phyloP scores from a whole-genome alignment of 2,888 invertebrate genomes.

The Drosophila atroscutellata region DNA sequence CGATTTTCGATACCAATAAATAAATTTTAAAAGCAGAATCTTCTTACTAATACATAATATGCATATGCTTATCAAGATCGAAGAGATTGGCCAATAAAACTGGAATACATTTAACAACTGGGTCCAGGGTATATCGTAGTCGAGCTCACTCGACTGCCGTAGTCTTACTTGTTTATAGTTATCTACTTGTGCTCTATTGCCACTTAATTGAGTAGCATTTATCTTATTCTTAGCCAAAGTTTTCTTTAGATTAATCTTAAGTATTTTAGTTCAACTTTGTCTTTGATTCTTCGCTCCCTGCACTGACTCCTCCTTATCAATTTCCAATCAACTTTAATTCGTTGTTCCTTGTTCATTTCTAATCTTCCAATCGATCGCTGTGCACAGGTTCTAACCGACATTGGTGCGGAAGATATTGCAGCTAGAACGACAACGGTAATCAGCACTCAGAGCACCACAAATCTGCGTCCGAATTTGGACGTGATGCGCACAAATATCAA shows the following conservation, averaged over 20 bases:
- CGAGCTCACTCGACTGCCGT: too few relatives aligned
- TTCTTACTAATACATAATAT: too few relatives aligned
- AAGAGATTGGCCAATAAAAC: too few relatives aligned
- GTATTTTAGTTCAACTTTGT: background rate
- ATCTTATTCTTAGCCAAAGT: background rate
- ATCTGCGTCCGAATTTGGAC: conserved; percentile 83
- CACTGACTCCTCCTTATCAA: background rate
- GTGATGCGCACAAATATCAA: conserved; percentile 84
- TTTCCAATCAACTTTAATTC: background rate
- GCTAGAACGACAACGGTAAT: conserved; percentile 91
- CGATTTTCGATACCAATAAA: too few relatives aligned
- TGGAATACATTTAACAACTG: too few relatives aligned
- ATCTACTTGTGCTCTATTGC: background rate
- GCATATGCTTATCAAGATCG: too few relatives aligned
- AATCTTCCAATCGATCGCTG: background rate
- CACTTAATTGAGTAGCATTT: background rate
- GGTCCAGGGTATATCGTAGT: too few relatives aligned
- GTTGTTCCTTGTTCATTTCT: background rate
- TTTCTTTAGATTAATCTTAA: background rate
- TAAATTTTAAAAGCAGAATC: too few relatives aligned
- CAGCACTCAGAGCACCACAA: conserved; percentile 86
- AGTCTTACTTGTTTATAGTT: too few relatives aligned
- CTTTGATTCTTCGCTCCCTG: background rate
- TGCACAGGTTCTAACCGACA: conserved; percentile 83
- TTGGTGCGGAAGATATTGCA: conserved; percentile 87